A percentile compares a stretch with the other conserved stretches of the same genome.
phyloP scores from a whole-genome alignment of 2,113 vertebrate species.

The Periophthalmus modestus region DNA sequence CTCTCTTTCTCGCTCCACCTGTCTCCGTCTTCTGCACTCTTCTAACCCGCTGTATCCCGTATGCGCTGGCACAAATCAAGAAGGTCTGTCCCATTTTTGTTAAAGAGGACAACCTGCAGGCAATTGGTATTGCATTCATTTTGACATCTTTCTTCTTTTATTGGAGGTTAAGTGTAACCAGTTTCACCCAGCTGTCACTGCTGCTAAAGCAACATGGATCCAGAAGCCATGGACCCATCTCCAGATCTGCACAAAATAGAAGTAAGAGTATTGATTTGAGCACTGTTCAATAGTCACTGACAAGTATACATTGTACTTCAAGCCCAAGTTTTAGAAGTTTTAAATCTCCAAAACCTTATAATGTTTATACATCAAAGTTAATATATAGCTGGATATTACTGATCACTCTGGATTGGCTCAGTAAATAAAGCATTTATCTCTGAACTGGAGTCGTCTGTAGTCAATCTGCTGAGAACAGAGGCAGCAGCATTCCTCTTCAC shows the following conservation, averaged over 20 bases:
- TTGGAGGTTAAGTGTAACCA: no score
- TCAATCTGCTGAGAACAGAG: conserved; percentile 2
- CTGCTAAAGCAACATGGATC: no score
- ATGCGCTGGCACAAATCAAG: conserved; percentile 58
- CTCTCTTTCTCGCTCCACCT: conserved; percentile 18
- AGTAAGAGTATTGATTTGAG: neutral
- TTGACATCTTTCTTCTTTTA: conserved; percentile 18
- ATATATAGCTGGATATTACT: neutral
- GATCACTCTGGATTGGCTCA: neutral
- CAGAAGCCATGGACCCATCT: neutral
- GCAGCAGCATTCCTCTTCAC: neutral
- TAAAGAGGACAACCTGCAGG: conserved; percentile 50
- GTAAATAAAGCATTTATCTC: neutral
- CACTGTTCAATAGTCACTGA: no score
- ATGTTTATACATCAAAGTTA: no score
- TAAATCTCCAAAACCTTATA: no score
- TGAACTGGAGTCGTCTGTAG: neutral
- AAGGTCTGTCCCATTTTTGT: conserved; percentile 33
- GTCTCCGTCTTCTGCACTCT: conserved; percentile 4
- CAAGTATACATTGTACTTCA: no score
- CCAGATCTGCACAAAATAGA: neutral
- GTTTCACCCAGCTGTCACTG: no score
- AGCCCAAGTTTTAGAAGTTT: no score
- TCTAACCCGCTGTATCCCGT: conserved; percentile 15
- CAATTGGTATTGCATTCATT: conserved; percentile 7